Conservation (phyloP, 2,888 invertebrate species). For the Heliothis peltigera region DNA sequence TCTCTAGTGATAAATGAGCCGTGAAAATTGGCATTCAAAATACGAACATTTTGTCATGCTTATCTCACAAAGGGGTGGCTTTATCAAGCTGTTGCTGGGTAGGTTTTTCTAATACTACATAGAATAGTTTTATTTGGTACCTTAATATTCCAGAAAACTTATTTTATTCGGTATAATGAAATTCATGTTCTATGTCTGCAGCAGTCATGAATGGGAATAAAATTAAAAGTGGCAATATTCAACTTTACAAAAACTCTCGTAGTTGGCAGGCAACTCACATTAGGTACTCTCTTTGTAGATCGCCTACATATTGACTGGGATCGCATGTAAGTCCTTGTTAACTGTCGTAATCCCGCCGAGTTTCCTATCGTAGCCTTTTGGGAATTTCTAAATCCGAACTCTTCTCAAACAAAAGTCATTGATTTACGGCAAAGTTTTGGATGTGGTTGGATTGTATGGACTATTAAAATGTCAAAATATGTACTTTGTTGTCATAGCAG, state of each 20-base stretch:
- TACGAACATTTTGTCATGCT: constrained; percentile 44
- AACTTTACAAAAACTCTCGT: constrained; percentile 66
- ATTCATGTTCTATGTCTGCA: constrained; percentile 7
- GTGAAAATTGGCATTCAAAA: constrained; percentile 51
- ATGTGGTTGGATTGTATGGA: background rate
- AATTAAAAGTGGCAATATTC: constrained; percentile 4
- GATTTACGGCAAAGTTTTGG: constrained; percentile 22
- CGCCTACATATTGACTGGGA: constrained; percentile 68
- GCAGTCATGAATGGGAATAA: background rate
- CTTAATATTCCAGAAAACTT: background rate
- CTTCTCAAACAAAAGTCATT: constrained; percentile 29
- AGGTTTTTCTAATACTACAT: constrained; percentile 21
- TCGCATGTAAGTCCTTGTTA: constrained; percentile 73
- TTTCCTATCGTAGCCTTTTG: constrained; percentile 60
- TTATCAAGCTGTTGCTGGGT: constrained; percentile 50
- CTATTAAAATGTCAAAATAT: no score
- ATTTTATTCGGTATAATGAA: constrained; percentile 1
- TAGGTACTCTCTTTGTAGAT: constrained; percentile 72
- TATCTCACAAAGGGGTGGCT: constrained; percentile 47
- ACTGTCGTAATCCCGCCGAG: constrained; percentile 74
- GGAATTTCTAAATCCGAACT: constrained; percentile 38
- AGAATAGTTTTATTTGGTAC: constrained; percentile 10
- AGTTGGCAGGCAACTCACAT: constrained; percentile 77
- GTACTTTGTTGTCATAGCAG: no score
- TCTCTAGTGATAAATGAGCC: constrained; percentile 40